Evolutionary conservation across 92 coral and sea anemone species (phyloP), one percentile per base, ranked within the genome.

Genomic region (Nematostella vectensis): DNA sequence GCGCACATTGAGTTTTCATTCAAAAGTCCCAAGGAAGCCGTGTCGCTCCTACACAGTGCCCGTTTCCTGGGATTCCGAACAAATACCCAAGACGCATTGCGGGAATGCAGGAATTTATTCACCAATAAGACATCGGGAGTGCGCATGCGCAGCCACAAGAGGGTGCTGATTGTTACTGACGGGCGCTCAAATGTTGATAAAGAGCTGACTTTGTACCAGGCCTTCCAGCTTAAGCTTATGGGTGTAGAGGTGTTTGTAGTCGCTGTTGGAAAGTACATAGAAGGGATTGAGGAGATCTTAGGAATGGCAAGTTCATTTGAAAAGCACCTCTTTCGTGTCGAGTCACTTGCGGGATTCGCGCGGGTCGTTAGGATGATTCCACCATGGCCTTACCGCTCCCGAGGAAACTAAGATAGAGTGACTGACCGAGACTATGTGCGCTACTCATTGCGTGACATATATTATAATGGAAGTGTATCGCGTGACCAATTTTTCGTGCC

Each of bases 231-330:
- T 10, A 87, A 82, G 65, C 29, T 47, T 4, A 25, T 22, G 0
- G 80, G 77, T 17, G 69, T 73, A 4, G 86, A 87, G 31, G 54
- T 87, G 25, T 87, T 77, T 29, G 96, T 82, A n/a, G 67, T 87
- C 36, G 96, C 87, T 11, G 75, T 87, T 20, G 96, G 96, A 17
- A 61, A 70, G 20, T 77, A 77, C 50, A 51, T 82, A 39, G 27
- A 54, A 23, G 96, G 91, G 0, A 82, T 87, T 13, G 59, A 58
- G 15, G 96, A 87, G 58, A 27, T 87, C 17, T 77, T 74, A 18
- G 77, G 80, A 11, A 52, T 87, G 11, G 91, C 96, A 1, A 77
- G 87, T 11, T 63, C 80, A 10, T 70, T 79, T 0, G 59, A 78
- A 25, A 59, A 63, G 48, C 83, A 82, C 25, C n/a, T 87, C 47